Evolutionary conservation across 1,140 invertebrate genomes (phyloP), one percentile per base, ranked within the genome.

Genomic region (Rhyzopertha dominica): DNA sequence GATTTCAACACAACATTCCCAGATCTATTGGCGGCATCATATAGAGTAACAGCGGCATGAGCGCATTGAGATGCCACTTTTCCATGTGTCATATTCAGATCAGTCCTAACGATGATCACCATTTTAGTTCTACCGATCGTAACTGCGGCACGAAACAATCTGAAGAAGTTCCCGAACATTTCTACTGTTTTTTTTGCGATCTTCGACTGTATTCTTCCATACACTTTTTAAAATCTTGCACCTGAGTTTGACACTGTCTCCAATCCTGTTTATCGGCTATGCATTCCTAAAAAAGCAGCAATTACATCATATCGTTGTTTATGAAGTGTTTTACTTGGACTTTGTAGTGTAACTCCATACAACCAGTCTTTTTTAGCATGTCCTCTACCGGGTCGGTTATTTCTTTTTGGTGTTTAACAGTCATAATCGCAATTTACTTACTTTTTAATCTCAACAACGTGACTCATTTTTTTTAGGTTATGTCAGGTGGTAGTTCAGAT

Each of bases 361-460:
- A 94, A n/a, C 89, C 90, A 16, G 87, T 87, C 69, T 84, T 85
- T 49, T 87, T 86, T 8, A 94, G 67, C 84, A 91, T 87, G 36
- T 72, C 69, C 53, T 90, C 87, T 1, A 93, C 80, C 4, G 84
- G 87, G 71, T 93, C 90, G 9, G 55, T 59, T 24, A 64, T 58
- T 53, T 61, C 61, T 38, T 58, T 32, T 43, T 54, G n/a, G n/a
- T n/a, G n/a, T n/a, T n/a, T n/a, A n/a, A n/a, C n/a, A n/a, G n/a
- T n/a, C n/a, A n/a, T n/a, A n/a, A n/a, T n/a, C n/a, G n/a, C n/a
- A n/a, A n/a, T n/a, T n/a, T n/a, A n/a, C n/a, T n/a, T n/a, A n/a
- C n/a, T n/a, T n/a, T n/a, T n/a, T n/a, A n/a, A n/a, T n/a, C n/a
- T n/a, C n/a, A n/a, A n/a, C n/a, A n/a, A n/a, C n/a, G n/a, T n/a